Conservation (phyloP, 1,140 invertebrate species). For the Drosophila funebris region DNA sequence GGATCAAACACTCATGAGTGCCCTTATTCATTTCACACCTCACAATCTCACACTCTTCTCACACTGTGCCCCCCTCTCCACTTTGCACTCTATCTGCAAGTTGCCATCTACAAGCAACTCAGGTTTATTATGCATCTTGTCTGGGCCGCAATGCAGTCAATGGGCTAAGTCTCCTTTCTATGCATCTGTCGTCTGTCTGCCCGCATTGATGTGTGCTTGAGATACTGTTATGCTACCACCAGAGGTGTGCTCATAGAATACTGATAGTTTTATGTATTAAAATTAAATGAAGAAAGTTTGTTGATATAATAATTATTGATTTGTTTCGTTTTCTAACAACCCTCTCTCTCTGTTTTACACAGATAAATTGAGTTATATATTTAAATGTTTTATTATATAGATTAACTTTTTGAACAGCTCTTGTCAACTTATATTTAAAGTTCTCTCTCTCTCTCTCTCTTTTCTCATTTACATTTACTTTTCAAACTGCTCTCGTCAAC, state of each 20-base stretch:
- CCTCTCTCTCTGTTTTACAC: too few relatives aligned
- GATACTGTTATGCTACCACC: slow-evolving; percentile 2
- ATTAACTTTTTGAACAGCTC: too few relatives aligned
- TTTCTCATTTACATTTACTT: background rate
- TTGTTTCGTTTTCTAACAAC: too few relatives aligned
- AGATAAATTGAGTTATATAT: too few relatives aligned
- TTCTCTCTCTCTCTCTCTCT: background rate
- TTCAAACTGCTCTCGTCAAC: slow-evolving; percentile 14
- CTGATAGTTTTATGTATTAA: background rate
- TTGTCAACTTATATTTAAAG: too few relatives aligned
- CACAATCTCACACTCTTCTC: background rate
- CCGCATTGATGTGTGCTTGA: slow-evolving; percentile 61
- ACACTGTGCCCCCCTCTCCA: background rate
- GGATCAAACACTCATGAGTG: slow-evolving; percentile 22
- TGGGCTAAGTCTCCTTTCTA: slow-evolving; percentile 35
- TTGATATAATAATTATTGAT: too few relatives aligned
- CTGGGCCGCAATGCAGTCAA: slow-evolving; percentile 49
- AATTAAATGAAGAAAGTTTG: background rate
- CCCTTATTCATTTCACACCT: slow-evolving; percentile 12
- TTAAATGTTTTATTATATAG: too few relatives aligned
- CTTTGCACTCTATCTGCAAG: background rate
- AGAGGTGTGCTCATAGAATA: background rate
- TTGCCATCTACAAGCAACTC: background rate
- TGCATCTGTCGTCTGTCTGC: slow-evolving; percentile 25
- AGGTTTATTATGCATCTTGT: slow-evolving; percentile 57